phyloP scores from a whole-genome alignment of 1,140 invertebrate genomes.

The Holcopasites calliopsidis region DNA sequence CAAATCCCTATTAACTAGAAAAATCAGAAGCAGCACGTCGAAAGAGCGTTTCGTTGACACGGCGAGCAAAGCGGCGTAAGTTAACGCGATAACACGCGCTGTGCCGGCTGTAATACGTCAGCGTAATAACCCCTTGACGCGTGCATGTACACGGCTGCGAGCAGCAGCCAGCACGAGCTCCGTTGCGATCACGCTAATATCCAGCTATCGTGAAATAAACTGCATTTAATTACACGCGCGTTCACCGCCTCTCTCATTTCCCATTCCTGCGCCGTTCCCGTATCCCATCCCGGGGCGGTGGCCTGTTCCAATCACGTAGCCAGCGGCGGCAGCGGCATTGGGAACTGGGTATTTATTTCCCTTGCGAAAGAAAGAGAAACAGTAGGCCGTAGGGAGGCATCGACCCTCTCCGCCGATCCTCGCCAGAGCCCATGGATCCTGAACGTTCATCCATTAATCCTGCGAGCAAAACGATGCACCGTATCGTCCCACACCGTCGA shows the following conservation, averaged over 20 bases:
- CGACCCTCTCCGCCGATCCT: background rate
- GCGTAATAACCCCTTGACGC: conserved; percentile 24
- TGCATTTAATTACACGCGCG: conserved; percentile 39
- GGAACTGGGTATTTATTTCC: conserved; percentile 32
- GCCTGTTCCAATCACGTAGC: background rate
- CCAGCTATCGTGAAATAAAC: conserved; percentile 24
- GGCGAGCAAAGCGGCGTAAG: background rate
- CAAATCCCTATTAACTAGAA: too few relatives aligned
- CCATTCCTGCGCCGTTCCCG: background rate
- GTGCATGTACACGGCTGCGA: background rate
- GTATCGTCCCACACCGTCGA: conserved; percentile 31
- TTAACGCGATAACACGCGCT: background rate
- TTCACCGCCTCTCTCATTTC: background rate
- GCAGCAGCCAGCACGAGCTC: background rate
- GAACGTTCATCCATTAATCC: conserved; percentile 65
- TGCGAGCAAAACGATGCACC: conserved; percentile 58
- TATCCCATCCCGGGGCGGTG: background rate
- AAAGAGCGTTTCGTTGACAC: background rate
- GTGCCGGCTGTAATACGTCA: conserved; percentile 15
- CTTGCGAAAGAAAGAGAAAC: conserved; percentile 33
- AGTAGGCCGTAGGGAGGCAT: conserved; percentile 28
- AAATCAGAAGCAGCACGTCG: too few relatives aligned
- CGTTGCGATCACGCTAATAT: conserved; percentile 26
- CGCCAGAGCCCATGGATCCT: conserved; percentile 24
- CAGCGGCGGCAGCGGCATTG: too few relatives aligned